These are phyloP conservation scores for western clawed frog (Xenopus tropicalis) DNA, from an alignment of 2,113 vertebrate species.

Conservation along the genomic window DNA sequence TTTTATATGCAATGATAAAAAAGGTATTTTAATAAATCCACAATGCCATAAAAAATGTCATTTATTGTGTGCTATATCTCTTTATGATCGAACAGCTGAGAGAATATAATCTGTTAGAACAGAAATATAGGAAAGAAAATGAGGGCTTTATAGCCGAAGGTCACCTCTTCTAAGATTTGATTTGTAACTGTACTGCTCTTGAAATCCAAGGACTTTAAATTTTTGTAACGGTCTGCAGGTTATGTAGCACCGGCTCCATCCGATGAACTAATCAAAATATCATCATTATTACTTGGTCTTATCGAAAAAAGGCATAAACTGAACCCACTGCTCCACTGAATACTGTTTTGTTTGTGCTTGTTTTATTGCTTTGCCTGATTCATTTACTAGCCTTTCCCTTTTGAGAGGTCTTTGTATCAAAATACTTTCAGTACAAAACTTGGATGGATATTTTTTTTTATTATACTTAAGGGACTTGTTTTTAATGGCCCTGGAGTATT, in stretches of 20 bases:
- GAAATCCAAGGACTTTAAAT: not conserved
- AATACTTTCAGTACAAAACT: too few relatives aligned
- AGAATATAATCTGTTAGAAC: not conserved
- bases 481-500: too few relatives aligned
- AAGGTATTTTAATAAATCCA: slow-evolving; percentile 6
- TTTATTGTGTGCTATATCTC: not conserved
- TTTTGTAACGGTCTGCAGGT: not conserved
- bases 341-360: too few relatives aligned
- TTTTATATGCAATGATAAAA: slow-evolving; percentile 1
- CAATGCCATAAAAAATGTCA: not conserved
- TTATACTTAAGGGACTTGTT: too few relatives aligned
- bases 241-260: not conserved
- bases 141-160: not conserved
- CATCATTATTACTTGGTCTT: too few relatives aligned
- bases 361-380: too few relatives aligned
- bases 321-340: too few relatives aligned
- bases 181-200: not conserved
- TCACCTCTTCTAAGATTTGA: slow-evolving; percentile 1
- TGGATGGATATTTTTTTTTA: too few relatives aligned
- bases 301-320: too few relatives aligned
- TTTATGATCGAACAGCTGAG: not conserved
- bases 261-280: not conserved
- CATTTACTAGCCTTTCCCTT: too few relatives aligned
- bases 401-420: too few relatives aligned
- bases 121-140: not conserved